Base-by-base conservation (phyloP, 1,140 invertebrate species). In the Pemphigus obesinymphae region DNA sequence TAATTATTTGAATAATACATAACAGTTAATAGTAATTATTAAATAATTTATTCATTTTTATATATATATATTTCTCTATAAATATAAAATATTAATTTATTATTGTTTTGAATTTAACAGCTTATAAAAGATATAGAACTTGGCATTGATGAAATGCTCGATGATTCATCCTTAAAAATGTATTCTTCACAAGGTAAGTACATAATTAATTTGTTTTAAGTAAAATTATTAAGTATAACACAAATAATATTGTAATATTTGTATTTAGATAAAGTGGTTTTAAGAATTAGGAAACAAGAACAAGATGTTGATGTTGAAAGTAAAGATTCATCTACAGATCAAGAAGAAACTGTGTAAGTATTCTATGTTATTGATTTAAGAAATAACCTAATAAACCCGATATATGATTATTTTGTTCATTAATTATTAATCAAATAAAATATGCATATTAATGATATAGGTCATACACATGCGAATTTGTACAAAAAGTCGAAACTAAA, bases 221-320 rank as follows among this genome's bases (percentile, higher is more conserved):
- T 31, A 43, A 1, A 48, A 17, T 72, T 7, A 31, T 73, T 4
- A n/a, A n/a, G n/a, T n/a, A n/a, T n/a, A n/a, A n/a, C n/a, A n/a
- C n/a, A n/a, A 45, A 50, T 11, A 31, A 34, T 34, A 63, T 45
- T 45, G 43, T 34, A 31, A 11, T 73, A 50, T 40, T 73, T 73
- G 20, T 72, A 34, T 80, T n/a, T 63, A 80, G 76, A 80, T 63
- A 80, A 80, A 63, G 45, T 80, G 76, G 63, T 80, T 11, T 43
- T 80, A 2, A 55, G 76, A 61, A 80, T 80, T 31, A 80, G 63
- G 29, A 80, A 63, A 20, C 55, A 80, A 45, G 76, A 80, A 31
- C 37, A 11, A 8, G 37, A 61, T 20, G n/a, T 78, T 3, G 75
- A 80, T 45, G 40, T 80, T 34, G 53, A 80, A 43, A 20, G 34